Evolutionary conservation across 2,888 invertebrate species (phyloP).

Genomic region (Pseudoips prasinana): DNA sequence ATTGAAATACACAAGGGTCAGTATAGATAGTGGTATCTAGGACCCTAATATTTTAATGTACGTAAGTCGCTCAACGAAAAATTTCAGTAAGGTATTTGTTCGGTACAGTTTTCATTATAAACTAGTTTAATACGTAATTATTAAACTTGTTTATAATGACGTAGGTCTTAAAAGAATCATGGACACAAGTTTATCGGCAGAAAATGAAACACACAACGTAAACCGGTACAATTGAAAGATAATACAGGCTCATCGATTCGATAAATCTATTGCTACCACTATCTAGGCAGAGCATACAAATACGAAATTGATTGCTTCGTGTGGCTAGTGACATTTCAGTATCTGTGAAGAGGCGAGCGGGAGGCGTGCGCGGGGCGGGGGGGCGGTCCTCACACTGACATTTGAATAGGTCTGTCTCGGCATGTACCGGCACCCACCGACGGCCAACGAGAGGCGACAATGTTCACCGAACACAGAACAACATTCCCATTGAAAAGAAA

Average conservation of each 20-base stretch:
- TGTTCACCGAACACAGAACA: constrained; percentile 72
- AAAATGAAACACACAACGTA: constrained; percentile 6
- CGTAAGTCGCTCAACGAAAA: too few species aligned
- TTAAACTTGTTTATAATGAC: too few species aligned
- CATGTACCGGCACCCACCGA: constrained; percentile 76
- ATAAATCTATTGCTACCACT: constrained; percentile 71
- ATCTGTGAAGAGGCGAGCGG: constrained; percentile 47
- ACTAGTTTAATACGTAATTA: too few species aligned
- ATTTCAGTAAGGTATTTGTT: too few species aligned
- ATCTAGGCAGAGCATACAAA: constrained; percentile 74
- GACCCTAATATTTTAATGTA: too few species aligned
- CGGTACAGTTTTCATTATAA: too few species aligned
- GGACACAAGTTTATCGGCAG: too few species aligned
- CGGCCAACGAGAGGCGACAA: constrained; percentile 76
- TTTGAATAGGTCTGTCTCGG: constrained; percentile 79
- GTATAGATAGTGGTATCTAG: too few species aligned
- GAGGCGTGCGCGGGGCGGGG: constrained; percentile 38
- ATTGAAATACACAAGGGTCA: too few species aligned
- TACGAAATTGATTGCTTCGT: constrained; percentile 81
- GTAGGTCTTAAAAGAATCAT: too few species aligned
- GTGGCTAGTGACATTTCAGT: constrained; percentile 79
- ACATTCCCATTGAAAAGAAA: constrained; percentile 74
- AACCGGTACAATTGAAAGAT: constrained; percentile 32
- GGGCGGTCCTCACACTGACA: constrained; percentile 69
- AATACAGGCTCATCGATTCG: constrained; percentile 52